These are phyloP conservation scores for Scarus forsteni DNA, from an alignment of 2,797 vertebrate species.

Conservation along the genomic window DNA sequence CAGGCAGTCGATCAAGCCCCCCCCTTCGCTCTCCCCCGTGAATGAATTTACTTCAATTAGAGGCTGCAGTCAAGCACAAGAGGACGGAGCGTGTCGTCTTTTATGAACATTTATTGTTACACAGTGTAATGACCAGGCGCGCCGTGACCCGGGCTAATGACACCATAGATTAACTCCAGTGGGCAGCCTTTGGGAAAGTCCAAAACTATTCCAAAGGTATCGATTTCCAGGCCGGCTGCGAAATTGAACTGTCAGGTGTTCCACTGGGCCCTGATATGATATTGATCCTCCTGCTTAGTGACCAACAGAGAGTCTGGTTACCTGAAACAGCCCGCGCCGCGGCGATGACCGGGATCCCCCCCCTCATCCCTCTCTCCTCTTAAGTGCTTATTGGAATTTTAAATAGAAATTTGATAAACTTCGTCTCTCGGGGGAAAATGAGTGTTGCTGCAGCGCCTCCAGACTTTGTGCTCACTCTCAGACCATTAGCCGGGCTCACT, in stretches of 20 bases:
- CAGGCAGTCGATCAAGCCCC: conserved; percentile 52
- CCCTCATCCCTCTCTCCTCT: not conserved
- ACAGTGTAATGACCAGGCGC: conserved; percentile 70
- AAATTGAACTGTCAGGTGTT: conserved; percentile 91
- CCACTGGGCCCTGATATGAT: conserved; percentile 86
- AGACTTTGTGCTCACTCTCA: conserved; percentile 48
- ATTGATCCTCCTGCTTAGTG: conserved; percentile 84
- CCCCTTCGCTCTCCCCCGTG: conserved; percentile 22
- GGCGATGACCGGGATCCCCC: conserved; percentile 2
- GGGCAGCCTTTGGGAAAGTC: conserved; percentile 73
- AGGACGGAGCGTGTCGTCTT: conserved; percentile 61
- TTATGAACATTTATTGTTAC: conserved; percentile 80
- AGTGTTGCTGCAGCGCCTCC: conserved; percentile 27
- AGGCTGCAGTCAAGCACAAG: conserved; percentile 58
- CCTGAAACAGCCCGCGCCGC: conserved; percentile 51
- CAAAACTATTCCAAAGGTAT: conserved; percentile 85
- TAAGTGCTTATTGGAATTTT: conserved; percentile 71
- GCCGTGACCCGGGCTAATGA: conserved; percentile 76
- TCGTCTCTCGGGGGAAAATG: conserved; percentile 32
- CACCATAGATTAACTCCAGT: conserved; percentile 76
- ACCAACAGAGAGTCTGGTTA: conserved; percentile 76
- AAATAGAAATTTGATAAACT: conserved; percentile 77
- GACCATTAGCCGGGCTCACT: conserved; percentile 46
- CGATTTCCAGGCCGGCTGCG: conserved; percentile 83
- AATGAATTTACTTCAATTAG: conserved; percentile 78